These are phyloP conservation scores for Acleris sparsana DNA, from an alignment of 2,888 invertebrate species.

Conservation along the genomic window DNA sequence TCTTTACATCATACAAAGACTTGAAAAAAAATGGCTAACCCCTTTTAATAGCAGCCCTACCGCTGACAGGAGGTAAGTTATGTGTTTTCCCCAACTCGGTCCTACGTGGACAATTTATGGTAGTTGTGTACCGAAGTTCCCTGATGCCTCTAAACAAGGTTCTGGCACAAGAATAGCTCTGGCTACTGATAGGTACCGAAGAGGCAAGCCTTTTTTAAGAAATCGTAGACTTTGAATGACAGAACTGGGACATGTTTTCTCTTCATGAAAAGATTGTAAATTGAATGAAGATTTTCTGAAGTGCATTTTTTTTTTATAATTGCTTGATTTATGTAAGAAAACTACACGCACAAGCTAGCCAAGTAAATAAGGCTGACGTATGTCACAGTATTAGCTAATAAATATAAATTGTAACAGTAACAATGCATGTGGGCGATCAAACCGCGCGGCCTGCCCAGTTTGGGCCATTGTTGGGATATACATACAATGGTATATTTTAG, in stretches of 20 bases:
- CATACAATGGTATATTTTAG: constrained; percentile 23
- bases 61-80: constrained; percentile 37
- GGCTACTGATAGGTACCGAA: background rate
- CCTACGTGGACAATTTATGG: constrained; percentile 37
- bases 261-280: too few species aligned
- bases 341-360: too few species aligned
- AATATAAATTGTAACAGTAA: constrained; percentile 22
- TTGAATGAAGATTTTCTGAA: too few species aligned
- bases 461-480: constrained; percentile 18
- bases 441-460: constrained; percentile 18
- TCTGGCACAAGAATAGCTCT: background rate
- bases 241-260: too few species aligned
- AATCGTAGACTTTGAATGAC: too few species aligned
- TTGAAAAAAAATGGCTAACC: background rate
- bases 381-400: constrained; percentile 25
- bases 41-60: constrained; percentile 21
- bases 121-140: constrained; percentile 15
- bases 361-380: too few species aligned
- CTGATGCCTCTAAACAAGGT: constrained; percentile 3
- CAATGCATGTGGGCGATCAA: constrained; percentile 33
- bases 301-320: too few species aligned
- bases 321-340: too few species aligned
- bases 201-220: too few species aligned
- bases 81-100: constrained; percentile 40
- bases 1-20: too few species aligned